Evolutionary conservation across 2,113 vertebrate species (phyloP), one percentile per base, ranked within the genome.

Genomic region (Etheostoma spectabile): DNA sequence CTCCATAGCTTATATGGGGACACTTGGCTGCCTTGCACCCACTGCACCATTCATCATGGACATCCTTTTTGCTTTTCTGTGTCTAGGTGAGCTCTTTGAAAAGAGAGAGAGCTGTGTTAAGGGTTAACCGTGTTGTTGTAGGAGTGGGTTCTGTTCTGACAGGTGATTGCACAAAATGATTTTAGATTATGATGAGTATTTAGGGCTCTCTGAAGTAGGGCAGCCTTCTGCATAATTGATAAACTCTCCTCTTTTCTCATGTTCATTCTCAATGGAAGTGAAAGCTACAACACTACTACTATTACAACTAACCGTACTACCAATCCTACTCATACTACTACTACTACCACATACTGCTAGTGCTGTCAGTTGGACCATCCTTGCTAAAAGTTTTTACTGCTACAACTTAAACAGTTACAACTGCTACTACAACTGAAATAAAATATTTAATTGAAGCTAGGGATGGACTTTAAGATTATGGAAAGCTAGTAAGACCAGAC

Each of bases 1-100:
- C 66, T 83, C 45, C 74, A 56, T 78, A 78, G 87, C 67, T 88
- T 81, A 61, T 30, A 75, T 53, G 70, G 75, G 74, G 68, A 75
- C 46, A 55, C 73, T 53, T 46, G 33, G 66, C 75, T 59, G 67
- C 82, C 82, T 64, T 72, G 57, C 74, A n/a, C 64, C 72, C 27
- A 68, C 88, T 48, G 35, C 60, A 52, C 60, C 71, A 84, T 93
- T 91, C 52, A 90, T 90, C 91, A 91, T n/a, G 46, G 45, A 51
- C 52, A 67, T 78, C 35, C 71, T 73, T 62, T 65, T 67, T 85
- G 75, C 35, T 24, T 74, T 51, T 30, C 30, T 74, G 62, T 68
- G 48, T 79, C 56, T 22, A 8, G 51, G 59, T 75, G 78, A 79
- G 45, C 61, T 53, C 76, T 83, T 61, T 35, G 3, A 27, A 38